Base-by-base conservation (phyloP, 2,113 vertebrate species). In the Seriola rivoliana region DNA sequence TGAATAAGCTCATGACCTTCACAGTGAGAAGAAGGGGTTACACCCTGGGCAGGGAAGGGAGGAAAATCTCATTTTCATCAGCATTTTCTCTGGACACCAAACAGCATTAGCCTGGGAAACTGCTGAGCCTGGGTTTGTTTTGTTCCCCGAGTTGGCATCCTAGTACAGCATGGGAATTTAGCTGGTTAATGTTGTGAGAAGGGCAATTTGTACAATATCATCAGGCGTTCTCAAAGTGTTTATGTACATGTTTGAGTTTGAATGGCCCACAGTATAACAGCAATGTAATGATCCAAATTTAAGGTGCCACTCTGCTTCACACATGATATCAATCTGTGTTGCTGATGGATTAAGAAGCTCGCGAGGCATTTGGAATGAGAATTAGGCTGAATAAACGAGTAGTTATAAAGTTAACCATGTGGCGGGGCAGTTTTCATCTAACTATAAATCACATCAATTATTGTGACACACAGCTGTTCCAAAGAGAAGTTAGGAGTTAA, bases 131-230 rank as follows among this genome's bases (percentile, higher is more conserved):
- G 40, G 12, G 71, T 88, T 90, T 88, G 89, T 94, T 91, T 91
- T 88, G 86, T 86, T 86, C 86, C 87, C 52, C 13, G 62, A 82
- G 76, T 85, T 88, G 85, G 89, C 82, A 71, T 86, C 81, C 36
- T 12, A 6, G 65, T 72, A 40, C 84, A 76, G 71, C 50, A 81
- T 48, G 86, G 89, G 89, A 86, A 87, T 92, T 91, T 90, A 86
- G 91, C 80, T 87, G 91, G 88, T 92, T 93, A 94, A 94, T 91
- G 92, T 93, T 87, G 90, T 93, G 92, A 81, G 91, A 93, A 93
- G 93, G 92, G 80, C 91, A 91, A 92, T 92, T 92, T 92, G 87
- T 85, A 87, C 75, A 81, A 86, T 72, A 90, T 85, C 91, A 89
- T 82, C 70, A 75, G 75, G 74, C 74, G 16, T 69, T 82, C 66